Base-by-base conservation (phyloP, 1,140 invertebrate species). In the Aethina tumida region DNA sequence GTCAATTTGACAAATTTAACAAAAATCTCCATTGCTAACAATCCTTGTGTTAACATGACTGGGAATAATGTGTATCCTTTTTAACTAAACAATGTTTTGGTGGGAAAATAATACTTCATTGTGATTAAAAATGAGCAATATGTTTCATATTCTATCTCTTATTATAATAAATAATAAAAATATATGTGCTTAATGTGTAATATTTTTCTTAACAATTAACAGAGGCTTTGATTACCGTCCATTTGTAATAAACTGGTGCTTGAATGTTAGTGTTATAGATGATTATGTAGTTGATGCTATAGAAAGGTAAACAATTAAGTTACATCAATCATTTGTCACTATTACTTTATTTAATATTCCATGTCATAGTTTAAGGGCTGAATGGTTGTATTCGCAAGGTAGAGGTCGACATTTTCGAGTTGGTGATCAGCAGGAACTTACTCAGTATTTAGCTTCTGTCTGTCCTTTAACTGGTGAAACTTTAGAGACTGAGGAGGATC, bases 331-430 rank as follows among this genome's bases (percentile, higher is more conserved):
- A 15, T 16, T 9, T 36, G n/a, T 39, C 17, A 2, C 30, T 34
- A 17, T 19, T 6, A 20, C 26, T 32, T 15, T 35, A 10, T 37
- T 10, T 22, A 18, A 6, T 29, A 8, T 28, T 32, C 7, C 2
- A 16, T 33, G 27, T 42, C 66, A 28, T 63, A 91, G 89, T 60
- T 71, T 93, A 39, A 87, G 90, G 68, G 89, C 86, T n/a, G 89
- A 94, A 60, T 94, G 90, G 90, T 65, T 95, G 27, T 93, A 91
- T 61, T 91, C 86, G 46, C 90, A 94, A 68, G 89, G 89, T 14
- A 76, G 84, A 56, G 89, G 89, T 8, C 73, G 88, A 39, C 81
- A 89, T 60, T 93, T 84, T 66, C 77, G 81, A 28, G 67, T 80
- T 16, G 89, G 89, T 3, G 84, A 95, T 56, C 89, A 95, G 50